Conservation (phyloP, 2,797 vertebrate genomes). For the Poeciliopsis presidionis region DNA sequence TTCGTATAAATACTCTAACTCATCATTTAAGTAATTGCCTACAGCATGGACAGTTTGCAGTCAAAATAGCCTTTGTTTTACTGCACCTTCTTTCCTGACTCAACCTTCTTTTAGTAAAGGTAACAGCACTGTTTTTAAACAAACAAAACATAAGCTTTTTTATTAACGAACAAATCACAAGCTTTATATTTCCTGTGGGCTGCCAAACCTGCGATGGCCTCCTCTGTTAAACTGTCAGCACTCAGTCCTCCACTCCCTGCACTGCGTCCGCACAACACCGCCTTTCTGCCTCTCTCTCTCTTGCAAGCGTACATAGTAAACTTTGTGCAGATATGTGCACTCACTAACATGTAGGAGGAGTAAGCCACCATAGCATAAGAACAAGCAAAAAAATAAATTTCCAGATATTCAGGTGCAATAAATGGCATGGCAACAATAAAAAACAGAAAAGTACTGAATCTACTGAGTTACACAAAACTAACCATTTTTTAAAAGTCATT, state of each 20-base stretch:
- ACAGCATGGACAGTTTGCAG: background rate
- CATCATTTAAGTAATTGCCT: background rate
- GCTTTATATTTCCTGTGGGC: constrained; percentile 69
- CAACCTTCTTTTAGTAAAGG: constrained; percentile 21
- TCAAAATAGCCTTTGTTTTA: constrained; percentile 6
- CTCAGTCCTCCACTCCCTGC: constrained; percentile 49
- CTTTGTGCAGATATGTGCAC: constrained; percentile 32
- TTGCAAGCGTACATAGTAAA: constrained; percentile 19
- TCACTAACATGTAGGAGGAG: constrained; percentile 18
- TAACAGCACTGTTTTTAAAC: constrained; percentile 49
- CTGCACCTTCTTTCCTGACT: constrained; percentile 10
- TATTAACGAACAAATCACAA: constrained; percentile 67
- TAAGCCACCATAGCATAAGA: background rate
- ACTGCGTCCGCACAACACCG: constrained; percentile 39
- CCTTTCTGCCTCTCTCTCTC: constrained; percentile 34
- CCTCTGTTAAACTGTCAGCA: constrained; percentile 75
- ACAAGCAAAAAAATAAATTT: background rate
- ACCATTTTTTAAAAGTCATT: background rate
- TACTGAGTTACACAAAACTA: background rate
- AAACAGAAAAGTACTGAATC: background rate
- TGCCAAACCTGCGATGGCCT: constrained; percentile 62
- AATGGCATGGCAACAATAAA: background rate
- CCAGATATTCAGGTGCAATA: background rate
- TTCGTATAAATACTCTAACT: background rate
- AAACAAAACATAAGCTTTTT: constrained; percentile 63